phyloP scores from a whole-genome alignment of 2,797 vertebrate species.

The Xerus rutilus region DNA sequence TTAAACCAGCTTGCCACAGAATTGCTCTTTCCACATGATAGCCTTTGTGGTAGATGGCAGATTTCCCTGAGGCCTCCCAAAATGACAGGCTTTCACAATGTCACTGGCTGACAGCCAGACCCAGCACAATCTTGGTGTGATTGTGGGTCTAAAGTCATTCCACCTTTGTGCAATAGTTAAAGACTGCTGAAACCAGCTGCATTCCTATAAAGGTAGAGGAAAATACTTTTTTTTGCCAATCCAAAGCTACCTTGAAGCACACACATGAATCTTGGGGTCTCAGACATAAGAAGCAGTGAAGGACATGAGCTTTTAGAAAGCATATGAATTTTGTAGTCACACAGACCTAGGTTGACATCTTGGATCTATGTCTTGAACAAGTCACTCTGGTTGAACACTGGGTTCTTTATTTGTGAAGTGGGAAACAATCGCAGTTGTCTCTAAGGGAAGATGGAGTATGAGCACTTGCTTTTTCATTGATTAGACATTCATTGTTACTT shows the following conservation, averaged over 20 bases:
- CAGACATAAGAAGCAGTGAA: not conserved
- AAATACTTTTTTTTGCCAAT: not conserved
- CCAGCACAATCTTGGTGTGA: not conserved
- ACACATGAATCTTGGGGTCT: not conserved
- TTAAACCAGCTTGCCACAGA: not conserved
- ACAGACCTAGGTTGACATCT: constrained; percentile 1
- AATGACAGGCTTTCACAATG: constrained; percentile 62
- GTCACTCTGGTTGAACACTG: not conserved
- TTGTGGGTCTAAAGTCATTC: constrained; percentile 63
- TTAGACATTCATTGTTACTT: not conserved
- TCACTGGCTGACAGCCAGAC: constrained; percentile 25
- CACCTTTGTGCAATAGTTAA: constrained; percentile 55
- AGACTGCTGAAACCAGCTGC: not conserved
- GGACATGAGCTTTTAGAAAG: not conserved
- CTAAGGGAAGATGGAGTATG: not conserved
- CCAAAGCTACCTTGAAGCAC: not conserved
- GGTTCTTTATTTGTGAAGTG: not conserved
- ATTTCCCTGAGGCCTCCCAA: constrained; percentile 45
- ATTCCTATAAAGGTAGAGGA: not conserved
- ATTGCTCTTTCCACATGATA: constrained; percentile 4
- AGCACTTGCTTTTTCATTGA: not conserved
- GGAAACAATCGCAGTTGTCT: not conserved
- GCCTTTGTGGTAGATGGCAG: constrained; percentile 54
- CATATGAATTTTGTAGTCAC: not conserved
- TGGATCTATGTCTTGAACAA: not conserved